These are phyloP conservation scores for Microctonus aethiopoides DNA, from an alignment of 2,888 invertebrate genomes.

Conservation along the genomic window DNA sequence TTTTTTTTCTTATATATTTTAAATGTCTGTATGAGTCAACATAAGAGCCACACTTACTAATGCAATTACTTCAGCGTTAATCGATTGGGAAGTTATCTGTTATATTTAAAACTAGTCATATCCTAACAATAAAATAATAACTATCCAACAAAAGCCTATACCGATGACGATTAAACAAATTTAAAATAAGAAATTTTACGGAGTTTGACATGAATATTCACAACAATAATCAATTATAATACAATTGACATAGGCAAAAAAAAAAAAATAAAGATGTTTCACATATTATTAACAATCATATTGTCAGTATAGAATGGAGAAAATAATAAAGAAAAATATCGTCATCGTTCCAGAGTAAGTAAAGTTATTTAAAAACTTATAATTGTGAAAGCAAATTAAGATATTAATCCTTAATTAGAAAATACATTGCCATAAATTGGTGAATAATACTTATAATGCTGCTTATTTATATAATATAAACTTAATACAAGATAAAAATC, in stretches of 20 bases:
- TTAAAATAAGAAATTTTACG: not conserved
- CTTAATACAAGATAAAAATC: conserved; percentile 31
- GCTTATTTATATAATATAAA: conserved; percentile 14
- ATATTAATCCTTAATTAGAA: conserved; percentile 1
- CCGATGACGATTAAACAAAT: conserved; percentile 1
- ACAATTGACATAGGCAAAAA: not conserved
- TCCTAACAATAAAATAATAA: conserved; percentile 21
- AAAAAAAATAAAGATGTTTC: not conserved
- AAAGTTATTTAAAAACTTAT: not conserved
- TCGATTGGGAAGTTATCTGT: conserved; percentile 55
- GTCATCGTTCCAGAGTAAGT: conserved; percentile 4
- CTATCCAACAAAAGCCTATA: not conserved
- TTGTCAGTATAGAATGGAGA: not conserved
- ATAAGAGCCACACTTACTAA: conserved; percentile 60
- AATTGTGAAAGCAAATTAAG: not conserved
- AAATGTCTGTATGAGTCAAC: conserved; percentile 59
- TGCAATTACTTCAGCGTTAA: conserved; percentile 57
- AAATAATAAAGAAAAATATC: not conserved
- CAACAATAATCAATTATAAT: not conserved
- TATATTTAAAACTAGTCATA: conserved; percentile 1
- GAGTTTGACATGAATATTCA: not conserved
- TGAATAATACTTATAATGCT: conserved; percentile 45
- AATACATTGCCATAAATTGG: conserved; percentile 27
- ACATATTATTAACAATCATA: not conserved
- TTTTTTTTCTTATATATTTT: conserved; percentile 44